Conservation (phyloP, 2,113 vertebrate genomes). For the Crotalus viridis region DNA sequence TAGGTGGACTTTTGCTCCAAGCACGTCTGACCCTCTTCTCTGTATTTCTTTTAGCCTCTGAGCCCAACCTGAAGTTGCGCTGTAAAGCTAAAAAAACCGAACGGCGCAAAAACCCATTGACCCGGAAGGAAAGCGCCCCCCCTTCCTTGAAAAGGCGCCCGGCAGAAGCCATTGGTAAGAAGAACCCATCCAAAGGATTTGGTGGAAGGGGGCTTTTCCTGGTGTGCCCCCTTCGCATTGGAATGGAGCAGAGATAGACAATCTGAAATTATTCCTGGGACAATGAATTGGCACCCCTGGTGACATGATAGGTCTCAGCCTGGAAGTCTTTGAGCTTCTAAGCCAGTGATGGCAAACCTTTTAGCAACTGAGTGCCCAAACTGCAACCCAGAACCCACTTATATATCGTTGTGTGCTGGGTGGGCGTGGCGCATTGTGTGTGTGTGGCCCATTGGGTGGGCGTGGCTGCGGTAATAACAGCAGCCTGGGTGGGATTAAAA, state of each 20-base stretch:
- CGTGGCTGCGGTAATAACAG: too few relatives aligned
- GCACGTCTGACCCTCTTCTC: background rate
- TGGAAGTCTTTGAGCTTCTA: background rate
- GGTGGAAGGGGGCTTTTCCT: background rate
- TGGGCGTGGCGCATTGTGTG: too few relatives aligned
- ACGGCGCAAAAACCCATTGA: slow-evolving; percentile 87
- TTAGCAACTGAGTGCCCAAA: too few relatives aligned
- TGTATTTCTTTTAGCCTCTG: slow-evolving; percentile 74
- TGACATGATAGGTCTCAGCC: background rate
- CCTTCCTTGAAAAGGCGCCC: slow-evolving; percentile 79
- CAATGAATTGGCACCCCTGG: background rate
- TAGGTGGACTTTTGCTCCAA: background rate
- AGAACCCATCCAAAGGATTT: background rate
- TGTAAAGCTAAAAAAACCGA: slow-evolving; percentile 89
- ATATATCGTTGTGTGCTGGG: too few relatives aligned
- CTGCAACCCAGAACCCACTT: too few relatives aligned
- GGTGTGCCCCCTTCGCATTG: background rate
- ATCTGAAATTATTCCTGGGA: background rate
- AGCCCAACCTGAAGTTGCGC: slow-evolving; percentile 91
- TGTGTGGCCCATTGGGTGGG: too few relatives aligned
- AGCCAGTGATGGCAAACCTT: background rate
- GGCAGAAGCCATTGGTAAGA: slow-evolving; percentile 77
- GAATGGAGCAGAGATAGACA: background rate
- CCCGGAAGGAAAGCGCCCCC: slow-evolving; percentile 87
- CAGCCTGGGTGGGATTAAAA: too few relatives aligned